phyloP scores from a whole-genome alignment of 2,797 vertebrate genomes.

The Spinus olivaceus region DNA sequence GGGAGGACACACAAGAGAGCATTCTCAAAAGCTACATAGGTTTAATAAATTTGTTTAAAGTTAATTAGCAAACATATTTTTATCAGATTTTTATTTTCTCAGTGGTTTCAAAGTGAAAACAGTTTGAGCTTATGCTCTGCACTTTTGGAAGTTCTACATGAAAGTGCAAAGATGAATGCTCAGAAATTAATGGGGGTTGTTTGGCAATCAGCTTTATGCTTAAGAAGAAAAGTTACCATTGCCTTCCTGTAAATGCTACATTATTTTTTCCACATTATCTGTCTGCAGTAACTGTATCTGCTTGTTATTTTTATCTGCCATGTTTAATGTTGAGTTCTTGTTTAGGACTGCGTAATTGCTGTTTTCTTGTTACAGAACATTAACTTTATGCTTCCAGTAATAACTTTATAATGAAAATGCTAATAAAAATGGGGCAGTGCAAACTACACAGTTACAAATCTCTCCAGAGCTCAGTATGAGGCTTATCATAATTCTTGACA shows the following conservation, averaged over 20 bases:
- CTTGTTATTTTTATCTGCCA: constrained; percentile 27
- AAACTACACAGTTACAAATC: constrained; percentile 11
- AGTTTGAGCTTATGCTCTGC: not conserved
- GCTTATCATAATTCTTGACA: constrained; percentile 39
- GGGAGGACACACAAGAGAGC: not conserved
- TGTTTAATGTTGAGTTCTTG: constrained; percentile 11
- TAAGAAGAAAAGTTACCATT: not conserved
- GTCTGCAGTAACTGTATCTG: not conserved
- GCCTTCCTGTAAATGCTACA: not conserved
- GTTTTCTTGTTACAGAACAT: constrained; percentile 51
- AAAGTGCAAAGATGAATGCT: not conserved
- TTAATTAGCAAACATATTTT: not conserved
- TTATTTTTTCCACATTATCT: not conserved
- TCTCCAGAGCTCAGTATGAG: constrained; percentile 18
- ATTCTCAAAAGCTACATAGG: not conserved
- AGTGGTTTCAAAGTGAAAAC: not conserved
- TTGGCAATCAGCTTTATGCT: not conserved
- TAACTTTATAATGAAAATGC: constrained; percentile 53
- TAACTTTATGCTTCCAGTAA: constrained; percentile 49
- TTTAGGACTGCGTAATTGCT: constrained; percentile 10
- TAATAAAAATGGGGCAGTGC: constrained; percentile 24
- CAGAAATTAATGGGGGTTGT: not conserved
- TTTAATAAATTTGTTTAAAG: not conserved
- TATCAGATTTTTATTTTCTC: not conserved
- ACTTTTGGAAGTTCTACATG: not conserved